Evolutionary conservation across 1,140 invertebrate species (phyloP).

Genomic region (Orussus abietinus): DNA sequence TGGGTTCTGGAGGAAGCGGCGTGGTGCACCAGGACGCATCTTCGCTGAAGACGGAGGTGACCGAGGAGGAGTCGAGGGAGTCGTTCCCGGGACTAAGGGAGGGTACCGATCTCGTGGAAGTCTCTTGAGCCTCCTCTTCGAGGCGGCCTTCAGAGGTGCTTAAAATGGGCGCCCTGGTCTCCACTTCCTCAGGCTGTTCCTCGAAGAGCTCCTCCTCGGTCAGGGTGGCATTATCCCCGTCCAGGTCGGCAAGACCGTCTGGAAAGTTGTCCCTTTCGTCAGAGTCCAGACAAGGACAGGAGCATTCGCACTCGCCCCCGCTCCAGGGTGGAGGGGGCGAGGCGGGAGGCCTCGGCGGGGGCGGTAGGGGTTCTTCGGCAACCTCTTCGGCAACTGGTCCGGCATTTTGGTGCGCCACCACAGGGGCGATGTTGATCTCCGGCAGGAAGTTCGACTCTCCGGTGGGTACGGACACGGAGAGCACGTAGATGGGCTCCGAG

Average conservation of each 20-base stretch:
- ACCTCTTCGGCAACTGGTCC: slow-evolving; percentile 31
- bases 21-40: slow-evolving; percentile 53
- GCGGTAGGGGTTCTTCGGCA: slow-evolving; percentile 19
- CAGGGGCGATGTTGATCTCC: slow-evolving; percentile 57
- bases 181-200: no score
- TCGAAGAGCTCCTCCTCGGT: slow-evolving; percentile 8
- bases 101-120: no score
- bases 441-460: slow-evolving; percentile 52
- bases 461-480: slow-evolving; percentile 69
- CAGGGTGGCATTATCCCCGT: slow-evolving; percentile 11
- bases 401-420: slow-evolving; percentile 33
- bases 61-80: no score
- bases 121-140: no score
- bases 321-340: slow-evolving; percentile 40
- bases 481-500: slow-evolving; percentile 65
- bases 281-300: slow-evolving; percentile 62
- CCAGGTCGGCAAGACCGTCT: slow-evolving; percentile 48
- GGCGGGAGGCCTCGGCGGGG: slow-evolving; percentile 34
- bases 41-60: no score
- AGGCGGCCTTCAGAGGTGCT: no score
- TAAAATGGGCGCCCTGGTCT: no score
- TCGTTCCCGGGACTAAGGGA: no score
- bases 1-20: slow-evolving; percentile 62
- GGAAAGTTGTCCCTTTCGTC: slow-evolving; percentile 45
- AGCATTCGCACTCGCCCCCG: slow-evolving; percentile 71